These are phyloP conservation scores for Agonopterix alstromeriana DNA, from an alignment of 2,888 invertebrate genomes.

Conservation along the genomic window DNA sequence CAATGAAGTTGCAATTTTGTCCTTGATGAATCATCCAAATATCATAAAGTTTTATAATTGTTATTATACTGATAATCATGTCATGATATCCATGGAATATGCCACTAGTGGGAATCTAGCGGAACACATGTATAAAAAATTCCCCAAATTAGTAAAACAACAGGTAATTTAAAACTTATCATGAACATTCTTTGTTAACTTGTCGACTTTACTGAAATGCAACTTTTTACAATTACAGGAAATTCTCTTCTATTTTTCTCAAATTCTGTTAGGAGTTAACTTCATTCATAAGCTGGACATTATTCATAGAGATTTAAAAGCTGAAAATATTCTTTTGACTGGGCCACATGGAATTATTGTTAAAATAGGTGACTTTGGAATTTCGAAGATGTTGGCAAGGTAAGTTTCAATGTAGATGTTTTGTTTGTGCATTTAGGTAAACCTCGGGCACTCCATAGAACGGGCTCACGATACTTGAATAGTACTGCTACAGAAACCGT, in stretches of 20 bases:
- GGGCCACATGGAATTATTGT: constrained; percentile 81
- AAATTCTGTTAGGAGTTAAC: constrained; percentile 85
- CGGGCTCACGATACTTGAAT: too few relatives aligned
- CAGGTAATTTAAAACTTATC: constrained; percentile 55
- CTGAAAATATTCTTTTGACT: constrained; percentile 88
- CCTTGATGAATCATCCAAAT: constrained; percentile 84
- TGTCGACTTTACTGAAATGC: background rate
- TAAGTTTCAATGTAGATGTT: constrained; percentile 23
- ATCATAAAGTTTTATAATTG: constrained; percentile 84
- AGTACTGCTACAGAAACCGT: too few relatives aligned
- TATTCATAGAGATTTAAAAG: constrained; percentile 89
- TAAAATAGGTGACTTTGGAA: constrained; percentile 91
- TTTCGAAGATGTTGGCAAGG: constrained; percentile 84
- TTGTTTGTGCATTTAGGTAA: too few relatives aligned
- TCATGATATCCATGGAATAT: constrained; percentile 91
- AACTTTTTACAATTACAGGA: constrained; percentile 63
- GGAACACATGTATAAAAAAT: constrained; percentile 78
- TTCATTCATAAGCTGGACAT: constrained; percentile 88
- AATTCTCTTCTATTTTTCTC: constrained; percentile 82
- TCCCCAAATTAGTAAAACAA: constrained; percentile 74
- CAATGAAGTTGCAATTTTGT: constrained; percentile 84
- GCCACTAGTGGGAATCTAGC: constrained; percentile 87
- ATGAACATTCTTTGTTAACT: background rate
- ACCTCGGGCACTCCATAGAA: too few relatives aligned
- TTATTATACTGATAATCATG: constrained; percentile 76